Evolutionary conservation across 2,888 invertebrate genomes (phyloP).

Genomic region (Trichacis sp.): DNA sequence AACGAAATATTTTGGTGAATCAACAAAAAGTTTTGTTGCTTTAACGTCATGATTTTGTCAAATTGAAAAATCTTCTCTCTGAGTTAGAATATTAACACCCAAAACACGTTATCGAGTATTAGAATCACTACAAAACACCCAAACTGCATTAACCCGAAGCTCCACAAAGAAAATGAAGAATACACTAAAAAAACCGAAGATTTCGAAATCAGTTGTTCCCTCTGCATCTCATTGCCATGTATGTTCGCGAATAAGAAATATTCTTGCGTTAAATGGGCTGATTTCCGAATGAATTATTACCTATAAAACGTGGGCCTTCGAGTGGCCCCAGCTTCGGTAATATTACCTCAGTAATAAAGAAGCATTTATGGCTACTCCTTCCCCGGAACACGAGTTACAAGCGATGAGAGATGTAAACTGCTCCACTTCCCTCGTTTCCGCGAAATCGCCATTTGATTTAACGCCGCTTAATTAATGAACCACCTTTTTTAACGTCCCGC

Average conservation of each 20-base stretch:
- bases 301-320: slow-evolving; percentile 59
- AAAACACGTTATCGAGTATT: no score
- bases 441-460: no score
- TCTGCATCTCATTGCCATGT: slow-evolving; percentile 17
- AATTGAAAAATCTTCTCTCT: no score
- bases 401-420: slow-evolving; percentile 19
- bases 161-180: no score
- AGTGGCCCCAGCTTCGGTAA: slow-evolving; percentile 56
- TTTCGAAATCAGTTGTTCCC: slow-evolving; percentile 9
- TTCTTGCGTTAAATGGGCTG: slow-evolving; percentile 61
- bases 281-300: slow-evolving; percentile 62
- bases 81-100: no score
- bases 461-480: no score
- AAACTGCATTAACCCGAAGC: no score
- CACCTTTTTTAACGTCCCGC: neutral
- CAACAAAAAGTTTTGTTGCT: no score
- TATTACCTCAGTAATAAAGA: slow-evolving; percentile 62
- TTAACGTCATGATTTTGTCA: no score
- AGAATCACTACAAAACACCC: no score
- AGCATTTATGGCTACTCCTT: slow-evolving; percentile 55
- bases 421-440: slow-evolving; percentile 41
- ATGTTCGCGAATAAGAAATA: slow-evolving; percentile 57
- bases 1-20: no score
- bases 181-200: neutral
- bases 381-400: slow-evolving; percentile 35